These are phyloP conservation scores for Sinhomidia bicolor DNA, from an alignment of 2,888 invertebrate species.

Conservation along the genomic window DNA sequence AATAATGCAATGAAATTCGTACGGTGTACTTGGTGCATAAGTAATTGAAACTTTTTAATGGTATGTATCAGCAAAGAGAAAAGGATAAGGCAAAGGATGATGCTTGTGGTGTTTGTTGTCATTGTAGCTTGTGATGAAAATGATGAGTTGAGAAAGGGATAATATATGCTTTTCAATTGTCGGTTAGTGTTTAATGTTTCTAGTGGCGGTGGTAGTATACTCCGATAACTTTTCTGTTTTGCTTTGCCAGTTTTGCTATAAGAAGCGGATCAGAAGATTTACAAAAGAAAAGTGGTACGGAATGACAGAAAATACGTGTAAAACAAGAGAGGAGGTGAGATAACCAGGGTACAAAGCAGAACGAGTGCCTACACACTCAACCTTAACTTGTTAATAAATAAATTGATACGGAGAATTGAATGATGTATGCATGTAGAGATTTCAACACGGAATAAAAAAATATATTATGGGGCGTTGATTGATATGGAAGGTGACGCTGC, in stretches of 20 bases:
- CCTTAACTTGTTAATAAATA: neutral
- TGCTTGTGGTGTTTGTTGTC: neutral
- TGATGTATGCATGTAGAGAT: neutral
- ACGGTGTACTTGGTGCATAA: neutral
- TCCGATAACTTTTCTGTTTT: neutral
- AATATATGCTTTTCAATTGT: neutral
- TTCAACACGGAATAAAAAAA: neutral
- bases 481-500: neutral
- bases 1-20: neutral
- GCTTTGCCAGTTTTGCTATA: neutral
- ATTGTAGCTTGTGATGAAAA: neutral
- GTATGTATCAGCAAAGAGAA: neutral
- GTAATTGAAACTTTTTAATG: slow-evolving; percentile 2
- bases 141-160: neutral
- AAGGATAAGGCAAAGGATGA: slow-evolving; percentile 8
- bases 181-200: neutral
- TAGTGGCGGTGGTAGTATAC: neutral
- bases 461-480: neutral
- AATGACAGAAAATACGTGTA: slow-evolving; percentile 19
- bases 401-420: neutral
- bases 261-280: neutral
- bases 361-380: neutral
- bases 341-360: neutral
- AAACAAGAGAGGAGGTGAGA: neutral
- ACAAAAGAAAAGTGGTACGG: slow-evolving; percentile 7